Base-by-base conservation (phyloP, 2,888 invertebrate species). In the Lepidocyrtoides sp. region DNA sequence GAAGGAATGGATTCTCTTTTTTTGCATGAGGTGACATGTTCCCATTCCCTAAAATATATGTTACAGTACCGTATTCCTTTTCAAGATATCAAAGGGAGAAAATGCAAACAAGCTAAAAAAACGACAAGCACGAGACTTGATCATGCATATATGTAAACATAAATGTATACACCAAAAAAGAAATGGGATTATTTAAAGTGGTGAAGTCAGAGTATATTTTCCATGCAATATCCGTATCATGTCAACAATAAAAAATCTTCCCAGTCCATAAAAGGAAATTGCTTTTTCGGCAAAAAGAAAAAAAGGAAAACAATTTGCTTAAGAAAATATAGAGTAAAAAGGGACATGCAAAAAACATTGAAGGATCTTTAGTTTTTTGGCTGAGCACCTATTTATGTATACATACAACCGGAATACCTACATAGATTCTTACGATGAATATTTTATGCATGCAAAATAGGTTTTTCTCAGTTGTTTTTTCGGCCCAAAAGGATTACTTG, bases 271-370 rank as follows among this genome's bases (percentile, higher is more conserved):
- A 66, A 84, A 36, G 72, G 36, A 84, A 84, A 84, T 84, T 84
- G 51, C 36, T 51, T 51, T 2, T 79, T 12, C 12, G 17, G 10
- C 1, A 29, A 26, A 29, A 29, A 3, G n/a, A 32, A 66, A 8
- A n/a, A 66, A 32, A n/a, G 54, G 54, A 84, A 84, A 72, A 69
- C 72, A 84, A 84, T 84, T 72, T 63, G 29, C 17, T 51, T 23
- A 48, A 51, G 54, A 84, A 69, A 82, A 82, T n/a, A 17, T 8
- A 23, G 60, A 60, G 23, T n/a, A 51, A 51, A 51, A 14, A 5
- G n/a, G n/a, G 51, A n/a, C 23, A 60, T 4, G 23, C n/a, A 23
- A 23, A 60, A 5, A 60, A 60, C 5, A 23, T 3, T 51, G 26
- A 14, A 4, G 17, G 32, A 66, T 32, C 17, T 32, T 66, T 32